phyloP scores from a whole-genome alignment of 2,888 invertebrate species.

The Aricia artaxerxes region DNA sequence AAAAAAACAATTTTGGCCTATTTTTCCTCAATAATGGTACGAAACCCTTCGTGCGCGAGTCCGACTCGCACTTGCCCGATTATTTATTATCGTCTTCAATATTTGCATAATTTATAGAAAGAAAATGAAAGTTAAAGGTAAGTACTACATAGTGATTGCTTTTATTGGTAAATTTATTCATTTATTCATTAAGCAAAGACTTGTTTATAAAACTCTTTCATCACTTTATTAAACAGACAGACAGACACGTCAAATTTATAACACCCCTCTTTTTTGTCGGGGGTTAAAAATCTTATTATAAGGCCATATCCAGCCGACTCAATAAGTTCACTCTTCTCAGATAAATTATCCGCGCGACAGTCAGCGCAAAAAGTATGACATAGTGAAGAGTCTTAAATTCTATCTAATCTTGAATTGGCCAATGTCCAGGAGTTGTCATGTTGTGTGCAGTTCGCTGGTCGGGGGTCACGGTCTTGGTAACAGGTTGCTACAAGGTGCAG shows the following conservation, averaged over 20 bases:
- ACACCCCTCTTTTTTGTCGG: too few relatives aligned
- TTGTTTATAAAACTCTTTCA: too few relatives aligned
- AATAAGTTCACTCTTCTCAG: neutral
- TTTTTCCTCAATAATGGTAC: too few relatives aligned
- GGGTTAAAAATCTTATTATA: neutral
- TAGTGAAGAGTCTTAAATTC: constrained; percentile 20
- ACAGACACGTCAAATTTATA: too few relatives aligned
- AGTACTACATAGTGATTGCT: too few relatives aligned
- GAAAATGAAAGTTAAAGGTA: neutral
- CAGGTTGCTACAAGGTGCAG: constrained; percentile 24
- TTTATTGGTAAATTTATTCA: too few relatives aligned
- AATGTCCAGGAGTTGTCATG: constrained; percentile 1
- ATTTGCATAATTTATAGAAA: neutral
- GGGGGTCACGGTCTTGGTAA: constrained; percentile 29
- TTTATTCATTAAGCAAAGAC: too few relatives aligned
- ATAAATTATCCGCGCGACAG: neutral
- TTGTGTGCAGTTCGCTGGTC: constrained; percentile 22
- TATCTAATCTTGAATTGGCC: constrained; percentile 23
- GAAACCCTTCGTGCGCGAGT: too few relatives aligned
- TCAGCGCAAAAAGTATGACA: neutral
- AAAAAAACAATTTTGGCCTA: too few relatives aligned
- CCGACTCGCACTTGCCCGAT: too few relatives aligned
- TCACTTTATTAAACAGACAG: too few relatives aligned
- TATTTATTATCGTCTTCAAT: neutral
- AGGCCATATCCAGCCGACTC: neutral